Evolutionary conservation across 2,113 vertebrate species (phyloP), one percentile per base, ranked within the genome.

Genomic region (Xerus inauris): DNA sequence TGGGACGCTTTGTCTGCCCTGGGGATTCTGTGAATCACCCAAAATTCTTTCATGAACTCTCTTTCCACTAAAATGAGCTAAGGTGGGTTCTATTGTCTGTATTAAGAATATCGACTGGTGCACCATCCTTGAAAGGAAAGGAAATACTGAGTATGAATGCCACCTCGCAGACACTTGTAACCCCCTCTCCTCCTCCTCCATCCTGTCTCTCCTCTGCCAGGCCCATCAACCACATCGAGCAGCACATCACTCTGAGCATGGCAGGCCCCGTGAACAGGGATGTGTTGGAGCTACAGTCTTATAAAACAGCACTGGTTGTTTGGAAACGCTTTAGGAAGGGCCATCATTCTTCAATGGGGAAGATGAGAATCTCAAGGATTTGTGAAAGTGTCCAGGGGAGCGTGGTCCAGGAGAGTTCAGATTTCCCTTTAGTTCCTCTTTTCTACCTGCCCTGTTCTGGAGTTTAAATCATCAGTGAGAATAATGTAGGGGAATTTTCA

Each of bases 81-180:
- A 64, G 77, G 49, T 83, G 75, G 40, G 57, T 84, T 95, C 35
- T 71, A 59, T 85, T 94, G 92, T 91, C 97, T 85, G 76, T 67
- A 72, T 51, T 9, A 71, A 81, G 86, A 89, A 91, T 81, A 88
- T 75, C 85, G 77, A 81, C 38, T 85, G 35, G 51, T 7, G 12
- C 35, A 82, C 51, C 94, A 87, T 69, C 47, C 67, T 57, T 64
- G 71, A 90, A 75, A 92, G 87, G 69, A 84, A 89, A 84, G 93
- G 49, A 89, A 90, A 77, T 87, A 72, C 83, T 93, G 91, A 94
- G 91, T 82, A 64, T 91, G 94, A 96, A 96, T 26, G 80, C 90
- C 64, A 82, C 87, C 51, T 75, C 20, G 2, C 32, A 93, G 87
- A 94, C 85, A 97, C 88, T 95, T 81, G 76, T 47, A 84, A 89